Percentiles rank a stretch among this genome's conserved stretches.
Evolutionary conservation across 2,888 invertebrate species (phyloP).

Genomic region (Lymantria dispar): DNA sequence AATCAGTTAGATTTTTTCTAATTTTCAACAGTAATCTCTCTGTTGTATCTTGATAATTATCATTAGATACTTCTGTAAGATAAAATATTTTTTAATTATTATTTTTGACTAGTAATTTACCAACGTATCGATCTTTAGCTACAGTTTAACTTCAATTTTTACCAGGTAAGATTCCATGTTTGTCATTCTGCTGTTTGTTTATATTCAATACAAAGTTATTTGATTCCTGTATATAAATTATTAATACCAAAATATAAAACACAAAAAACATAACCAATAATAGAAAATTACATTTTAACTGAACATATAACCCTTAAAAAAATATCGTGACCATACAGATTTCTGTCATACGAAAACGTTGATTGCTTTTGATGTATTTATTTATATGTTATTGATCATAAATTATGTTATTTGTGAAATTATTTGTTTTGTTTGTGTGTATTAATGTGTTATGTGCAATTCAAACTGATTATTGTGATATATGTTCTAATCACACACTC

Average conservation of each 20-base stretch:
- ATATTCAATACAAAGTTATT: conserved; percentile 36
- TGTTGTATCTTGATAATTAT: conserved; percentile 18
- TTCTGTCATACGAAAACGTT: background rate
- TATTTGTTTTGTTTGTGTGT: conserved; percentile 51
- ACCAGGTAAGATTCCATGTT: conserved; percentile 31
- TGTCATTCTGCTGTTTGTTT: conserved; percentile 11
- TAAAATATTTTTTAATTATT: background rate
- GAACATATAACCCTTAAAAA: conserved; percentile 16
- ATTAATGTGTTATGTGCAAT: conserved; percentile 30
- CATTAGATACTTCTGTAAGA: conserved; percentile 34
- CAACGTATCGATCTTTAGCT: too few species aligned
- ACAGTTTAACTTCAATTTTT: conserved; percentile 9
- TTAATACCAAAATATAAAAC: conserved; percentile 55
- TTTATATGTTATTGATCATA: conserved; percentile 27
- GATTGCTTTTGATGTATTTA: background rate
- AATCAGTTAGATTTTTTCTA: conserved; percentile 31
- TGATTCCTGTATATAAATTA: conserved; percentile 35
- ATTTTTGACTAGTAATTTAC: too few species aligned
- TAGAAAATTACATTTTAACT: conserved; percentile 54
- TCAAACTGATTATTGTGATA: conserved; percentile 48
- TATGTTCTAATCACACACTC: conserved; percentile 63
- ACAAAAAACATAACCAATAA: conserved; percentile 69
- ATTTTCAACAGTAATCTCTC: conserved; percentile 32
- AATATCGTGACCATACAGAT: conserved; percentile 3
- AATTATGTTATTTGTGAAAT: conserved; percentile 66